Evolutionary conservation across 92 coral and sea anemone genomes (phyloP), one percentile per base, ranked within the genome.

Genomic region (Actinostola sp.): DNA sequence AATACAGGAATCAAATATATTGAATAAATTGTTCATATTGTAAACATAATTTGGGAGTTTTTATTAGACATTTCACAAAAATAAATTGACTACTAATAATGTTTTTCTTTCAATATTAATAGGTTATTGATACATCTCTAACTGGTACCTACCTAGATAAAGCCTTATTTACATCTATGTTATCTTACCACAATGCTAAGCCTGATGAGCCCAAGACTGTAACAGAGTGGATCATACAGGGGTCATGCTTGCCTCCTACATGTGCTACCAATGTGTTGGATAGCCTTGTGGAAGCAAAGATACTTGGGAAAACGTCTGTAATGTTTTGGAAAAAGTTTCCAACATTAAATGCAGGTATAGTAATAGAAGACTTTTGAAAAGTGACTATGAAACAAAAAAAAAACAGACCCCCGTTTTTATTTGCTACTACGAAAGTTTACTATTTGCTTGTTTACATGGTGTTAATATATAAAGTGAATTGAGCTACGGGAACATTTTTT

Each of bases 251-350:
- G 23, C 41, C 20, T 24, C 83, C 83, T 20, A 77, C 74, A 13
- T 77, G 75, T 77, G 76, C 75, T 1, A 77, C 83, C 14, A 49
- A 52, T 19, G 61, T 68, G n/a, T 50, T 77, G 13, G 83, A 77
- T 16, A 77, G 68, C 21, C 83, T 77, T 41, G 83, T 77, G 19
- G 69, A 77, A 27, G 39, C 44, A 28, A 45, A 44, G 28, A 77
- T 67, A 21, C 60, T 77, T 35, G 76, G 75, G 27, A 77, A 77
- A 34, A 67, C 62, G 3, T 50, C 71, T 17, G 46, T 58, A 25
- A 51, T 77, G 38, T 68, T 77, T 27, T 77, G 83, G 74, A 68
- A 58, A 33, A 68, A 67, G 30, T 77, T 53, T 13, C 83, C 83
- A 20, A 77, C 83, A 6, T 30, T 62, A 13, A 77, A 77, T 56